These are phyloP conservation scores for Saxidomus purpurata DNA, from an alignment of 1,140 invertebrate genomes.

Conservation along the genomic window DNA sequence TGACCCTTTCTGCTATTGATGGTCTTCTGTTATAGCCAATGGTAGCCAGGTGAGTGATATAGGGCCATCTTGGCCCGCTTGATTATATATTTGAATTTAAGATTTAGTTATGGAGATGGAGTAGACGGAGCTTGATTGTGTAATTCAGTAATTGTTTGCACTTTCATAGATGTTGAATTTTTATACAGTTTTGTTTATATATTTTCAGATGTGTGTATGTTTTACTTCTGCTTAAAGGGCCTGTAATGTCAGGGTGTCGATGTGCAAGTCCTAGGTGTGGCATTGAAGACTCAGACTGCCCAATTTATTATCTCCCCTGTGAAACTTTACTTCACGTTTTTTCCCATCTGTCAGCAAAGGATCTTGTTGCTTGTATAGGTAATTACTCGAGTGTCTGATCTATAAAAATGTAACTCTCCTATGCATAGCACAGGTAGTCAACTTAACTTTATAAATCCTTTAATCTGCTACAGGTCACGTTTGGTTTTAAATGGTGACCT, in stretches of 20 bases:
- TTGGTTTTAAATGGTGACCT: too few species aligned
- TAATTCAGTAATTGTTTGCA: too few species aligned
- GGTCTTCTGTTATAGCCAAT: too few species aligned
- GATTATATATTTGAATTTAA: background rate
- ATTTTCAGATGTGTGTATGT: background rate
- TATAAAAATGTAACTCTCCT: too few species aligned
- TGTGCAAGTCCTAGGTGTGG: constrained; percentile 17
- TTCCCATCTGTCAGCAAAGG: constrained; percentile 40
- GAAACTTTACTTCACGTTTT: constrained; percentile 53
- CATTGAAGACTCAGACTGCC: background rate
- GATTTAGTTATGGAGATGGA: background rate
- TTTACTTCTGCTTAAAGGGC: background rate
- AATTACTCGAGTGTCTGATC: background rate
- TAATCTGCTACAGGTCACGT: too few species aligned
- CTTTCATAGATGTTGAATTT: background rate
- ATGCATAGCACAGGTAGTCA: too few species aligned
- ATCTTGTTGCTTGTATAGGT: constrained; percentile 35
- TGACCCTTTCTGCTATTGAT: too few species aligned
- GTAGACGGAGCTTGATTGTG: too few species aligned
- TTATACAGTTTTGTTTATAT: too few species aligned
- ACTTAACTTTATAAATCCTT: too few species aligned
- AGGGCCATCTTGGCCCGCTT: too few species aligned
- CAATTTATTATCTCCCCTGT: constrained; percentile 20
- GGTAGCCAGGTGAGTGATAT: too few species aligned
- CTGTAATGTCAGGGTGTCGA: background rate